Conservation (phyloP, 2,113 vertebrate species). For the Chlorodrepanis virens region DNA sequence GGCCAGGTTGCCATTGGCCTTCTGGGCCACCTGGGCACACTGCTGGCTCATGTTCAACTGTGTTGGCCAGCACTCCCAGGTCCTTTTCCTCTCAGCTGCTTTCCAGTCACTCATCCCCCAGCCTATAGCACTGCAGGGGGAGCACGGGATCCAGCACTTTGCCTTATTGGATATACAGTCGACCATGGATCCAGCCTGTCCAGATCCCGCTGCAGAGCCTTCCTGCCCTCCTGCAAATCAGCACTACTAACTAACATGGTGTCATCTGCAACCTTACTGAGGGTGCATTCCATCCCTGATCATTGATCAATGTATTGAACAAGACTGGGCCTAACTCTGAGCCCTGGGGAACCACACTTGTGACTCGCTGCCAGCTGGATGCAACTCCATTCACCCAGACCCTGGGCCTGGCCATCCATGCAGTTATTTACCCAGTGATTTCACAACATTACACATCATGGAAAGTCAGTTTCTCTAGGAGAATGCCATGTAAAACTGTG, state of each 20-base stretch:
- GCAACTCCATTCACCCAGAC: background rate
- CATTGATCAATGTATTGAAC: background rate
- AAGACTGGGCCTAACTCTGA: background rate
- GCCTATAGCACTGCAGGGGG: background rate
- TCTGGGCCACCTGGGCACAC: background rate
- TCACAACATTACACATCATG: background rate
- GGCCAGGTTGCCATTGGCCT: background rate
- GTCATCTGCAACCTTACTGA: background rate
- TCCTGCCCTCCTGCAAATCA: background rate
- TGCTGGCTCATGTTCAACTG: background rate
- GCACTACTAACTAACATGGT: rapidly evolving
- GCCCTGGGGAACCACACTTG: no score
- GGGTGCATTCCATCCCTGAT: background rate
- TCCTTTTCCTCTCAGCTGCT: background rate
- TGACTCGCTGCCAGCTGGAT: background rate
- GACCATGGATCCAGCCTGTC: background rate
- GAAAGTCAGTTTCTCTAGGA: background rate
- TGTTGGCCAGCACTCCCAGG: background rate
- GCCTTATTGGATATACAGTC: rapidly evolving
- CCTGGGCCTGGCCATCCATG: background rate
- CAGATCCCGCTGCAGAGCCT: background rate
- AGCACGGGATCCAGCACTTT: background rate
- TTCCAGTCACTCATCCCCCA: background rate
- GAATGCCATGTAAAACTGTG: background rate
- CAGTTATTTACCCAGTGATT: background rate